Base-by-base conservation (phyloP, 2,113 vertebrate genomes). In the Turnix velox region DNA sequence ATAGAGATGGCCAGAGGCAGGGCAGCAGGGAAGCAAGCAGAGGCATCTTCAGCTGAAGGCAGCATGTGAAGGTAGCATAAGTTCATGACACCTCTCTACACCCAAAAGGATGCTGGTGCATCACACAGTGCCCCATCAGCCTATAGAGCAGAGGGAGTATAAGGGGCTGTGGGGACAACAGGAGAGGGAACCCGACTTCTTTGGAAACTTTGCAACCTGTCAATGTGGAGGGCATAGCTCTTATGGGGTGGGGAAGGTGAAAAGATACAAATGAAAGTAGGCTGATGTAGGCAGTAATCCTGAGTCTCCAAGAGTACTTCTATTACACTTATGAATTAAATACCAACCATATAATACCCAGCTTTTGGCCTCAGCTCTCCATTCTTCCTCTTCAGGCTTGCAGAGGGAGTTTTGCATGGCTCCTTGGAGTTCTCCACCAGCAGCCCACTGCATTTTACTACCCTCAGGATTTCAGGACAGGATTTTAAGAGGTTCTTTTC, bases 21-120 rank as follows among this genome's bases (percentile, higher is more conserved):
- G 5, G 24, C 33, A 22, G 28, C 1, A 0, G 18, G 24, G 15
- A 88, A 28, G 33, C 4, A 54, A 3, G 12, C 1, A 8, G 40
- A 45, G 1, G 1, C 24, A 31, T 15, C 35, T 79, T 30, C 74
- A 33, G 9, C 25, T 43, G 31, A 16, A 0, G 35, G 33, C 20
- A 63, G 23, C 9, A 40, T 49, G 31, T 58, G 61, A 80, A 76
- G 49, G 19, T 6, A 75, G 31, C 72, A 82, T 33, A 14, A 9
- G 35, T 54, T 33, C 10, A 7, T 31, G 18, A 75, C 23, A 35
- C 9, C 30, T 69, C 20, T 39, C 33, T 61, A 2, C 24, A 30
- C 11, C 30, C 63, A 12, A 39, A 30, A 17, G 8, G 46, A 31
- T 49, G 19, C 73, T 75, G 83, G 14, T 9, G 27, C 1, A 6